A percentile compares a stretch with the other conserved stretches of the same genome.
Conservation (phyloP, 2,797 vertebrate genomes). For the Petrocephalus sullivani region DNA sequence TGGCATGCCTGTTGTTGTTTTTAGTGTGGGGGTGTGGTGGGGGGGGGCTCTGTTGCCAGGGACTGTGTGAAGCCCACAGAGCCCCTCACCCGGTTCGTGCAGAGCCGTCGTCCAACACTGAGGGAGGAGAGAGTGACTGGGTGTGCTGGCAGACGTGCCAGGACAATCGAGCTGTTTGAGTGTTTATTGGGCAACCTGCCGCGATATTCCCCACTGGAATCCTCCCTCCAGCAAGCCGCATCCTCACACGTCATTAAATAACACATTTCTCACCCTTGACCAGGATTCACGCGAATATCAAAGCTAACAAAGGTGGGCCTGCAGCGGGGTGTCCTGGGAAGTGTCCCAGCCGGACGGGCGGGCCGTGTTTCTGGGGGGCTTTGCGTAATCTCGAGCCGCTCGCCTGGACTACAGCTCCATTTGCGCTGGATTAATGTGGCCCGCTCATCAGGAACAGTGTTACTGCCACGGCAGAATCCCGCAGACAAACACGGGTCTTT, state of each 20-base stretch:
- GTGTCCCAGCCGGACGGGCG: background rate
- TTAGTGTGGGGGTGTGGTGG: background rate
- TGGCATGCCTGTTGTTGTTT: background rate
- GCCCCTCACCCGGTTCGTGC: background rate
- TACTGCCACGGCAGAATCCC: constrained; percentile 34
- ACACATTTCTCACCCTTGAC: background rate
- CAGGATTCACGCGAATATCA: background rate
- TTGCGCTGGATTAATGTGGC: constrained; percentile 32
- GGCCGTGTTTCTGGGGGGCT: background rate
- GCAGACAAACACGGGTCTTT: constrained; percentile 27
- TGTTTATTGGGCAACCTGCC: background rate
- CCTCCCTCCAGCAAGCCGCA: background rate
- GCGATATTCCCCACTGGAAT: background rate
- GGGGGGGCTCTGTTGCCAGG: background rate
- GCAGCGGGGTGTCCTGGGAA: background rate
- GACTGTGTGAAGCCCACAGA: background rate
- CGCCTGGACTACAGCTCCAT: background rate
- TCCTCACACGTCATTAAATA: background rate
- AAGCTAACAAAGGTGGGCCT: background rate
- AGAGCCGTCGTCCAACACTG: background rate
- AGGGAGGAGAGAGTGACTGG: background rate
- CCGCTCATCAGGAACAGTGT: constrained; percentile 41
- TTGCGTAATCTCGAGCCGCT: background rate
- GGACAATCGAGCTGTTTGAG: background rate
- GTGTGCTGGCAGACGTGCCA: background rate